phyloP scores from a whole-genome alignment of 37 sponge, comb jelly and placozoan genomes.

The Trichoplax adhaerens region DNA sequence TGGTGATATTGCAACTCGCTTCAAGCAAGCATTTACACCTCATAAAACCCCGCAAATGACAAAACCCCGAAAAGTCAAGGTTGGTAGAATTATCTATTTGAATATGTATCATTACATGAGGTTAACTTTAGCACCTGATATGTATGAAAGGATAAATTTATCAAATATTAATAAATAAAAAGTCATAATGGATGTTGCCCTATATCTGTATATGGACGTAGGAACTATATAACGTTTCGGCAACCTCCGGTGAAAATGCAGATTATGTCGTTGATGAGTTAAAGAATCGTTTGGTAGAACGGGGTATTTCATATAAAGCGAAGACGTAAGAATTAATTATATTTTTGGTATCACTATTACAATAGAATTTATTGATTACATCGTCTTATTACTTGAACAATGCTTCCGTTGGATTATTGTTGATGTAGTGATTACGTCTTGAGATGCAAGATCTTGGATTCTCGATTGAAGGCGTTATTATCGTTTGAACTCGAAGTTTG shows the following conservation, averaged over 20 bases:
- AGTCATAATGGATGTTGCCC: no score
- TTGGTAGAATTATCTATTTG: not conserved
- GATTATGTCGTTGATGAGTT: constrained; percentile 53
- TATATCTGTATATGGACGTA: constrained; percentile 1
- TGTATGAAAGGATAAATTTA: no score
- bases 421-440: constrained; percentile 14
- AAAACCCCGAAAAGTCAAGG: constrained; percentile 13
- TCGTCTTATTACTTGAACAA: not conserved
- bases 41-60: not conserved
- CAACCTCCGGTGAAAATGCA: constrained; percentile 53
- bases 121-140: not conserved
- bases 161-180: no score
- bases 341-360: constrained; percentile 1
- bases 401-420: not conserved
- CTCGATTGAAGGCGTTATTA: constrained; percentile 17
- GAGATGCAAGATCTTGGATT: constrained; percentile 9
- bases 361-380: constrained; percentile 1
- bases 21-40: no score
- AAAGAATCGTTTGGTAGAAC: constrained; percentile 27
- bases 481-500: constrained; percentile 80
- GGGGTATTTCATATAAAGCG: constrained; percentile 19
- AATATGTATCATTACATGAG: not conserved
- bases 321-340: constrained; percentile 23
- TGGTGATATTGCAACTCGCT: no score
- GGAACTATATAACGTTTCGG: constrained; percentile 47